Evolutionary conservation across 2,888 invertebrate species (phyloP).

Genomic region (Conistra vaccinii): DNA sequence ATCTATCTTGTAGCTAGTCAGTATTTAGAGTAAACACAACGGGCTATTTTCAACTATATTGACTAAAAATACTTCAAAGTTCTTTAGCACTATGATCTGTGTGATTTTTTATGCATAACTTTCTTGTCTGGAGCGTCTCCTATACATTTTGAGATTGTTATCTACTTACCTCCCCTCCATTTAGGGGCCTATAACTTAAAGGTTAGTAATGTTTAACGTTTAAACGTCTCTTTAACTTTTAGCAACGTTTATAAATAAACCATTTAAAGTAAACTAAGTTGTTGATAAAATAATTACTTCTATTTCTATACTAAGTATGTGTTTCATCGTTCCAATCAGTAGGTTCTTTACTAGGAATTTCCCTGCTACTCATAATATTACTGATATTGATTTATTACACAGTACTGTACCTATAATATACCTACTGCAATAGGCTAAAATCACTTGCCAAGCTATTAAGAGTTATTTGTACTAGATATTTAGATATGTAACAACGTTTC

Average conservation of each 20-base stretch:
- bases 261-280: neutral
- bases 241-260: neutral
- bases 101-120: neutral
- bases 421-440: neutral
- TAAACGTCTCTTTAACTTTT: neutral
- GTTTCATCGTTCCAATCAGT: neutral
- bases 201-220: neutral
- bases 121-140: neutral
- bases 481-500: neutral
- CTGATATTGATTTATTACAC: neutral
- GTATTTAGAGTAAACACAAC: conserved; percentile 4
- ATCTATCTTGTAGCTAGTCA: conserved; percentile 14
- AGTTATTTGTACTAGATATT: no score
- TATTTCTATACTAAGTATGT: no score
- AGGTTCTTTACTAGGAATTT: neutral
- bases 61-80: neutral
- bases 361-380: neutral
- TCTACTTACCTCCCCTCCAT: neutral
- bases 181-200: neutral
- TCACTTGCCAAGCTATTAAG: neutral
- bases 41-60: conserved; percentile 11
- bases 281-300: neutral
- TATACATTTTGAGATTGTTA: neutral
- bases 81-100: neutral
- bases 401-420: neutral